Evolutionary conservation across 2,888 invertebrate species (phyloP), one percentile per base, ranked within the genome.

Genomic region (Tachina grossa): DNA sequence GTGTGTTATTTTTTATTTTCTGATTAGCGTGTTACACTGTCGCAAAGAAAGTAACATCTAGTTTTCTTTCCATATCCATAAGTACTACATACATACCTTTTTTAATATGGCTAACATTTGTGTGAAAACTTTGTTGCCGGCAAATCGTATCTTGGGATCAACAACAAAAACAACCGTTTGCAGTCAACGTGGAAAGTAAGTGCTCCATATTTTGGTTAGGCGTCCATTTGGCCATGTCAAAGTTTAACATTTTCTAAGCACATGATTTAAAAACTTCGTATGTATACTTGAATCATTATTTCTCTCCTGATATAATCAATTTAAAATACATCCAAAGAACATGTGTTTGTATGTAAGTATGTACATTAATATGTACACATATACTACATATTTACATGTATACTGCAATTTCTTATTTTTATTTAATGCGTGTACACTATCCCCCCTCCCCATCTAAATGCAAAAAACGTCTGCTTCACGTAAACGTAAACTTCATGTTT

Each of bases 41-140:
- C 9, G n/a, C 6, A 31, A 31, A 31, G 31, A 31, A 77, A 31
- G 59, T 59, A 68, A 68, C 11, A 14, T 41, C n/a, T 0, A 19
- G 39, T 47, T 79, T 57, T 68, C 10, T 47, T 11, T 71, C 39
- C 39, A 63, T 9, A 45, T 31, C 45, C 8, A n/a, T 31, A 31
- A 31, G 31, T 31, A 31, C 6, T 31, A 31, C 31, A 31, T 31
- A 31, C 6, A 31, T 31, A 31, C 0, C 6, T 31, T 31, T 31
- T 57, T 51, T n/a, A 55, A 83, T 49, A 89, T 89, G 89, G 88
- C 88, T 31, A 89, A 87, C 76, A 88, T 89, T 71, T 89, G 88
- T 79, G 86, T 68, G 22, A 88, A 87, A 87, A 82, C 86, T 9
- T 57, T 89, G 39, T 59, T 87, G 19, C 88, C 89, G 61, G 87